phyloP scores from a whole-genome alignment of 2,797 vertebrate genomes.

The Leontocebus nigricollis region DNA sequence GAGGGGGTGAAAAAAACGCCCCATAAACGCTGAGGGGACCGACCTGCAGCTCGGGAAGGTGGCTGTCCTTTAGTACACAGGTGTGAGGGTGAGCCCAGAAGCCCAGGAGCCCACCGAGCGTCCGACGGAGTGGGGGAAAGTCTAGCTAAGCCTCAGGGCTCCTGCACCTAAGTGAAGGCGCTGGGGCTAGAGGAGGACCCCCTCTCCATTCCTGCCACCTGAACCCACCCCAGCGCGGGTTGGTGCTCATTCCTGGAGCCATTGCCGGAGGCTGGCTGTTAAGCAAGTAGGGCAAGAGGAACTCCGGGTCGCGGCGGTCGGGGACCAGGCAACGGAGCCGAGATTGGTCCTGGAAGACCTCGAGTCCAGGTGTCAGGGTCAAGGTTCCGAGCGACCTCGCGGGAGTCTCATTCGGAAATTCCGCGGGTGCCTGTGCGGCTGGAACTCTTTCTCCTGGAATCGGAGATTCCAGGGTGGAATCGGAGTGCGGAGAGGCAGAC shows the following conservation, averaged over 20 bases:
- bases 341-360: neutral
- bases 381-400: rapidly evolving
- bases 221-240: neutral
- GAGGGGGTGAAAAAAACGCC: rapidly evolving
- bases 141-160: neutral
- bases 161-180: rapidly evolving
- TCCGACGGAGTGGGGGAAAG: neutral
- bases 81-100: neutral
- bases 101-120: neutral
- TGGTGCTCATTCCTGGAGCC: neutral
- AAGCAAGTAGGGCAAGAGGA: neutral
- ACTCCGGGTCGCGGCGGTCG: neutral
- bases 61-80: neutral
- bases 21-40: rapidly evolving
- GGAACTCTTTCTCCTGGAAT: neutral
- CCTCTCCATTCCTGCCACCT: neutral
- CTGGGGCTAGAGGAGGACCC: neutral
- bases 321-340: rapidly evolving
- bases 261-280: rapidly evolving
- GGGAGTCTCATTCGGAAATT: neutral
- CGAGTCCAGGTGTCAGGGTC: neutral
- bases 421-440: rapidly evolving
- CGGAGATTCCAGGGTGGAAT: neutral
- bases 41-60: rapidly evolving
- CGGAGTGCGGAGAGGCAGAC: neutral